These are phyloP conservation scores for Atta colombica DNA, from an alignment of 1,140 invertebrate species.

Conservation along the genomic window DNA sequence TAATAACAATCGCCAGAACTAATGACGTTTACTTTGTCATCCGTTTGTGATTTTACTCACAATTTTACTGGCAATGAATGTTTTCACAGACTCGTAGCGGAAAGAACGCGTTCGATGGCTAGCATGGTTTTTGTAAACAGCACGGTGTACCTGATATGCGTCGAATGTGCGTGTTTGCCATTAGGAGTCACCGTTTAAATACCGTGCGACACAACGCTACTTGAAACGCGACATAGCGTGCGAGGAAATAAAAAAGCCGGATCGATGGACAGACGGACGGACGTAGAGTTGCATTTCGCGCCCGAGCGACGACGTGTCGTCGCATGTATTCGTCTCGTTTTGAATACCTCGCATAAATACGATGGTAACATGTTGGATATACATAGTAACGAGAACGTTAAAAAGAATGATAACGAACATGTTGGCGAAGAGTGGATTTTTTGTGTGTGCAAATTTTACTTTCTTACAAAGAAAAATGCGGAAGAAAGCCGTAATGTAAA, in stretches of 20 bases:
- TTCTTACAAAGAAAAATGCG: not conserved
- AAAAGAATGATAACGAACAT: slow-evolving; percentile 26
- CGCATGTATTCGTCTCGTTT: slow-evolving; percentile 23
- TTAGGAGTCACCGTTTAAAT: slow-evolving; percentile 53
- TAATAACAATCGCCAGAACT: slow-evolving; percentile 25
- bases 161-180: slow-evolving; percentile 45
- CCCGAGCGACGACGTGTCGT: slow-evolving; percentile 6
- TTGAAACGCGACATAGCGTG: slow-evolving; percentile 49
- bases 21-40: slow-evolving; percentile 42
- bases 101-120: slow-evolving; percentile 8
- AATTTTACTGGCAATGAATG: slow-evolving; percentile 8
- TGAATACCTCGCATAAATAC: slow-evolving; percentile 36
- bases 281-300: slow-evolving; percentile 30
- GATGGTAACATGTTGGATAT: slow-evolving; percentile 13
- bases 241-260: slow-evolving; percentile 36
- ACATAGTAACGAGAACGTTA: not conserved
- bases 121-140: slow-evolving; percentile 27
- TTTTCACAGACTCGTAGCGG: not conserved
- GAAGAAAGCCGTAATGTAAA: not conserved
- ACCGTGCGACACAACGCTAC: slow-evolving; percentile 45
- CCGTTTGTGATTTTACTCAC: not conserved
- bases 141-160: slow-evolving; percentile 15
- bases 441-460: not conserved
- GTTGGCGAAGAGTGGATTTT: slow-evolving; percentile 29
- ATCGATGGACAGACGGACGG: slow-evolving; percentile 6